phyloP scores from a whole-genome alignment of 2,797 vertebrate genomes.

The Poeciliopsis paucimaculata region DNA sequence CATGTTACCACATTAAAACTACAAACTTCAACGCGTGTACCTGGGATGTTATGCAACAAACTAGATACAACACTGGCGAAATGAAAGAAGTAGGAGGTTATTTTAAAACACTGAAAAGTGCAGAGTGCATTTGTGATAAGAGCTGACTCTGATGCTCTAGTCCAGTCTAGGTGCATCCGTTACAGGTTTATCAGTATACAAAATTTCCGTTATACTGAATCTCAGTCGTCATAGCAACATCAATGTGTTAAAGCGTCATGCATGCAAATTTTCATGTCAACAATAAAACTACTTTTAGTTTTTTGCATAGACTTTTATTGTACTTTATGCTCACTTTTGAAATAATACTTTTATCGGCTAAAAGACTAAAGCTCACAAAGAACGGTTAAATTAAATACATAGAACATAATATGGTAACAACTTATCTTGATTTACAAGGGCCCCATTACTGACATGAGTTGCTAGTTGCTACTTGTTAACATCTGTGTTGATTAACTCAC shows the following conservation, averaged over 20 bases:
- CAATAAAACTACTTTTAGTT: not conserved
- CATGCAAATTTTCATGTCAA: not conserved
- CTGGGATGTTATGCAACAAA: not conserved
- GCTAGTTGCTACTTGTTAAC: slow-evolving; percentile 18
- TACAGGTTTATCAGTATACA: not conserved
- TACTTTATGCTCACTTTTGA: not conserved
- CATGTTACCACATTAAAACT: not conserved
- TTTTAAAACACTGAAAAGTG: not conserved
- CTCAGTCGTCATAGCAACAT: not conserved
- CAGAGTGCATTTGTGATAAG: not conserved
- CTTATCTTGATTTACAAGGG: not conserved
- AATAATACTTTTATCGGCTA: not conserved
- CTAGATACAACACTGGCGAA: not conserved
- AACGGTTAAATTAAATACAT: not conserved
- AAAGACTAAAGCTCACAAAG: not conserved
- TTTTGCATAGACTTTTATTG: not conserved
- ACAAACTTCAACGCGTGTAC: not conserved
- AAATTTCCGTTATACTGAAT: not conserved
- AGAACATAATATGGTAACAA: not conserved
- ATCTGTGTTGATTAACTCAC: slow-evolving; percentile 67
- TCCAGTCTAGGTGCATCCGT: not conserved
- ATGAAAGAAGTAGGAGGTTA: not conserved
- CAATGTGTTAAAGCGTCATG: not conserved
- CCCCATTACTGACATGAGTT: slow-evolving; percentile 13
- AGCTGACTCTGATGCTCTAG: not conserved